Base-by-base conservation (phyloP, 2,797 vertebrate species). In the Parambassis ranga region DNA sequence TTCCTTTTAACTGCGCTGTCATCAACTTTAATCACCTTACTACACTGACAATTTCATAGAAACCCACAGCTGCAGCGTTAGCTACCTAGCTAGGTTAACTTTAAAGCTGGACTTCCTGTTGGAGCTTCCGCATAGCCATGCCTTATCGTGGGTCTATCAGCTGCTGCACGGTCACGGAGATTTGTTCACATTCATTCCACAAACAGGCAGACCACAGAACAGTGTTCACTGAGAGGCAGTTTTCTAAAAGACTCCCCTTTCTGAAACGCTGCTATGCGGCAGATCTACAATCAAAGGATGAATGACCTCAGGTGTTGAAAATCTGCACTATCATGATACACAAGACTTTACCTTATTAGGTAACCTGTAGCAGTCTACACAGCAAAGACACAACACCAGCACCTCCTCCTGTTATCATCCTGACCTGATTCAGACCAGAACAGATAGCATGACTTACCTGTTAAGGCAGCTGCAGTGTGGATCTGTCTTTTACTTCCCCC, bases 101-200 rank as follows among this genome's bases (percentile, higher is more conserved):
- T 76, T 74, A 67, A 8, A 8, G 50, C 77, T 49, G 28, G 62
- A 88, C 91, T 91, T 93, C 92, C 91, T 90, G 87, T 77, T 16
- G 5, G 30, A 62, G 75, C 84, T 91, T 92, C 91, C 87, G 90
- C 89, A 86, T 92, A 52, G 71, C 57, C 58, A n/a, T 10, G 28
- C 32, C 62, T 66, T 79, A 81, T 85, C 73, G 10, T 36, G 24
- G 46, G 5, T 35, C 23, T 57, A 65, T 75, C 77, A 68, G 62
- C 67, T 62, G 71, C 1, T 27, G 35, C 39, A 5, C 9, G 7
- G 26, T 39, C 13, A 31, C 11, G 9, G 31, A 10, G 18, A 10
- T 36, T 22, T 35, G 10, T 36, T 31, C 18, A 27, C 14, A 0
- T 6, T 10, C 28, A 30, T 15, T 6, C 16, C 43, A 38, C 22